Conservation (phyloP, 2,888 invertebrate genomes). For the Sclerodermus sp. region DNA sequence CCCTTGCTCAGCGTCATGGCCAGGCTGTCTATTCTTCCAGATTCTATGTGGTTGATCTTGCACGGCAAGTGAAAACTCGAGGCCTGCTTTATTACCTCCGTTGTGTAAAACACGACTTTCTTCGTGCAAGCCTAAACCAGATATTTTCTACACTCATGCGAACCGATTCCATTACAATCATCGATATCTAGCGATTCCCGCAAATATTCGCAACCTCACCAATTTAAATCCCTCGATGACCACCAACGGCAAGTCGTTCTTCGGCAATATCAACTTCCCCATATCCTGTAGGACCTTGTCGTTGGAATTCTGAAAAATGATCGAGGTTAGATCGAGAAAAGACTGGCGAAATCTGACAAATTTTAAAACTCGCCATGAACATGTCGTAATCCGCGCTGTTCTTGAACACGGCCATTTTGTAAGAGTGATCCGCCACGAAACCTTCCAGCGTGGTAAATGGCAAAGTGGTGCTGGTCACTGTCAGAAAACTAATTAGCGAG, state of each 20-base stretch:
- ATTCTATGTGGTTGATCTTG: conserved; percentile 28
- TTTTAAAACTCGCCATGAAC: conserved; percentile 31
- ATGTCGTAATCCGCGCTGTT: conserved; percentile 37
- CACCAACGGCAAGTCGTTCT: conserved; percentile 27
- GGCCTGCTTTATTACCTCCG: conserved; percentile 26
- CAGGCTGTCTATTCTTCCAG: conserved; percentile 32
- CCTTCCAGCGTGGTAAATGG: conserved; percentile 42
- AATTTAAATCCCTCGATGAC: conserved; percentile 28
- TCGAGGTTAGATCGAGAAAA: background rate
- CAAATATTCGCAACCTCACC: conserved; percentile 23
- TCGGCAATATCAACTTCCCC: conserved; percentile 22
- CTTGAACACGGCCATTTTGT: conserved; percentile 32
- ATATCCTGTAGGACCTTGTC: conserved; percentile 24
- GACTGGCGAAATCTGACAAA: too few species aligned
- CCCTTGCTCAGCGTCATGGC: conserved; percentile 30
- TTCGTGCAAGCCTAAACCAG: conserved; percentile 34
- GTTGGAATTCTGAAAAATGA: conserved; percentile 12
- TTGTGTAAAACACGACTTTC: conserved; percentile 37
- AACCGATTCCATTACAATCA: background rate
- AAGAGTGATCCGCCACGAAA: conserved; percentile 36
- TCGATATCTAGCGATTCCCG: too few species aligned
- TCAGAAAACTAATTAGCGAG: conserved; percentile 38
- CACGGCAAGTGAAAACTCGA: conserved; percentile 28
- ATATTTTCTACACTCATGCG: background rate
- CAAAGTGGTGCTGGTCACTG: conserved; percentile 23